Conservation (phyloP, 2,113 vertebrate genomes). For the Opisthocomus hoazin region DNA sequence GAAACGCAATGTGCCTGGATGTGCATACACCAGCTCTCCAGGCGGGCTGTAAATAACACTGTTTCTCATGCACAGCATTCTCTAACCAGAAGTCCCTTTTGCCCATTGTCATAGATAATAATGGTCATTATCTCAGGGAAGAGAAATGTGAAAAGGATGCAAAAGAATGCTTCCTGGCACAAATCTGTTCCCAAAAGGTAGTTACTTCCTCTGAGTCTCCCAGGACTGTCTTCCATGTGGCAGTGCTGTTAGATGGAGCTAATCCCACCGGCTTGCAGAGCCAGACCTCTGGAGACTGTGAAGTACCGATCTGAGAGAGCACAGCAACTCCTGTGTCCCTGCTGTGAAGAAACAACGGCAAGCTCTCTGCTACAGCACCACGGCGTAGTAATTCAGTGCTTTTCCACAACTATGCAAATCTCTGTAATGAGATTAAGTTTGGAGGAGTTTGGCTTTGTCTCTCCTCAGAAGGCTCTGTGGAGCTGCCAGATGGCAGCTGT, state of each 20-base stretch:
- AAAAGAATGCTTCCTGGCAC: background rate
- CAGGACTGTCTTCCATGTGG: background rate
- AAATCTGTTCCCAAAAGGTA: background rate
- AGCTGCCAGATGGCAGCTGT: background rate
- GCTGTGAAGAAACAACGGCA: background rate
- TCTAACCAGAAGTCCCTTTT: background rate
- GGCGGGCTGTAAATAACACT: background rate
- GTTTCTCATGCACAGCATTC: background rate
- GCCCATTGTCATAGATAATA: background rate
- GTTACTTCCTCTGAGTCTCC: background rate
- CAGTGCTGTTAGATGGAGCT: background rate
- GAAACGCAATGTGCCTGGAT: background rate
- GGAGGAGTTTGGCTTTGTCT: background rate
- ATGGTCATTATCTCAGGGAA: background rate
- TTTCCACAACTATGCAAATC: background rate
- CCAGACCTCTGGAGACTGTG: background rate
- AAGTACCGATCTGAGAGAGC: background rate
- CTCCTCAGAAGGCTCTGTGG: background rate
- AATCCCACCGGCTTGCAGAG: background rate
- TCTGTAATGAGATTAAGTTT: background rate
- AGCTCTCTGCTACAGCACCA: background rate
- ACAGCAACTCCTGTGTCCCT: background rate
- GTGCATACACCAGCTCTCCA: fast-evolving
- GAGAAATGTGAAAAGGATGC: background rate
- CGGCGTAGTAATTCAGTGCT: background rate